Conservation (phyloP, 2,888 invertebrate species). For the Meandrusa payeni region DNA sequence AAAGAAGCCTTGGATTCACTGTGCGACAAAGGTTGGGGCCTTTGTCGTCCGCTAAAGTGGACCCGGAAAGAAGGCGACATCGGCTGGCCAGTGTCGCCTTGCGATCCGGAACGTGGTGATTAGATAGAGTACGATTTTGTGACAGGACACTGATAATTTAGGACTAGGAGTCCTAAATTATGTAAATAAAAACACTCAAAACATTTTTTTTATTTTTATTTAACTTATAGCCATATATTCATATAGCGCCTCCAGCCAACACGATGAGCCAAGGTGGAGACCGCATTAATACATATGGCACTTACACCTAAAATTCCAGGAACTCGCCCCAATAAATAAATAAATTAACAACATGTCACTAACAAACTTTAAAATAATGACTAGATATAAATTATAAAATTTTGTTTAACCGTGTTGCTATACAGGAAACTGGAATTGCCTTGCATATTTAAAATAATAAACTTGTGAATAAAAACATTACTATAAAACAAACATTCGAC, state of each 20-base stretch:
- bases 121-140: too few relatives aligned
- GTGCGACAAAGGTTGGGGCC: too few relatives aligned
- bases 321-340: constrained; percentile 62
- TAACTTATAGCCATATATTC: constrained; percentile 34
- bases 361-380: constrained; percentile 72
- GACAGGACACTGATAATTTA: too few relatives aligned
- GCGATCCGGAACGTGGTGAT: too few relatives aligned
- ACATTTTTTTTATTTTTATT: constrained; percentile 26
- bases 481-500: constrained; percentile 47
- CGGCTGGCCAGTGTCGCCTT: too few relatives aligned
- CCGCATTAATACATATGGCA: constrained; percentile 43
- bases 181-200: too few relatives aligned
- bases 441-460: constrained; percentile 58
- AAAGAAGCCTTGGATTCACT: too few relatives aligned
- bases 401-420: constrained; percentile 62
- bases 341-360: constrained; percentile 57
- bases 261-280: constrained; percentile 60
- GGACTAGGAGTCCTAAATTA: too few relatives aligned
- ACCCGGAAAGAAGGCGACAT: too few relatives aligned
- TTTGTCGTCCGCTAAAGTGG: too few relatives aligned
- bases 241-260: constrained; percentile 62
- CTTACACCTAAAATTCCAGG: constrained; percentile 65
- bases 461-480: constrained; percentile 55
- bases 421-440: constrained; percentile 67
- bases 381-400: constrained; percentile 65